phyloP scores from a whole-genome alignment of 2,888 invertebrate species.

The Andrena fulva region DNA sequence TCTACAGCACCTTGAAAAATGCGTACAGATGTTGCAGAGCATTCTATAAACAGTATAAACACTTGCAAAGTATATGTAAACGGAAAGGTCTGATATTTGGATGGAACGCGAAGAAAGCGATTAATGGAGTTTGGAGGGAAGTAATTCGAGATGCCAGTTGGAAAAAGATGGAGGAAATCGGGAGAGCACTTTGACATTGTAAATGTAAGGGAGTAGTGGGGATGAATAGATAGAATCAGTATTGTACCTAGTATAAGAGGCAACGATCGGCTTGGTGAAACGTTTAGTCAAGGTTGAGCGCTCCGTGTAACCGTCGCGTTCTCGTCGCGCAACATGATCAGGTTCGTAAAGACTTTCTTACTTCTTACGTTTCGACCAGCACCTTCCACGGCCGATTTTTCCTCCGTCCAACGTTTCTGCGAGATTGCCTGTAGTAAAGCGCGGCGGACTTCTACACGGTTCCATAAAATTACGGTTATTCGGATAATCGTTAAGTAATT shows the following conservation, averaged over 20 bases:
- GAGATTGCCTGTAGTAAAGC: background rate
- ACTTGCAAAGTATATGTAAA: background rate
- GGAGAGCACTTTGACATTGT: conserved; percentile 16
- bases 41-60: no score
- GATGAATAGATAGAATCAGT: conserved; percentile 64
- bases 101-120: background rate
- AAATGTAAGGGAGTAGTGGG: conserved; percentile 53
- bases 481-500: no score
- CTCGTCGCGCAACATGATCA: conserved; percentile 69
- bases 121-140: background rate
- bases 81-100: background rate
- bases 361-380: background rate
- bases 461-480: no score
- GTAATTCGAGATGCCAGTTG: background rate
- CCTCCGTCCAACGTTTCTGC: background rate
- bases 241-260: conserved; percentile 70
- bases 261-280: conserved; percentile 71
- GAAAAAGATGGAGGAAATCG: conserved; percentile 8
- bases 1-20: no score
- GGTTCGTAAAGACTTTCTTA: conserved; percentile 67
- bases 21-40: no score
- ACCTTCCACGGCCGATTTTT: background rate
- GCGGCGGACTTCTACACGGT: no score
- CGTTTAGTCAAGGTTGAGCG: conserved; percentile 77
- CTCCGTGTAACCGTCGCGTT: conserved; percentile 52